phyloP scores from a whole-genome alignment of 2,113 vertebrate species.

The Caranx ignobilis region DNA sequence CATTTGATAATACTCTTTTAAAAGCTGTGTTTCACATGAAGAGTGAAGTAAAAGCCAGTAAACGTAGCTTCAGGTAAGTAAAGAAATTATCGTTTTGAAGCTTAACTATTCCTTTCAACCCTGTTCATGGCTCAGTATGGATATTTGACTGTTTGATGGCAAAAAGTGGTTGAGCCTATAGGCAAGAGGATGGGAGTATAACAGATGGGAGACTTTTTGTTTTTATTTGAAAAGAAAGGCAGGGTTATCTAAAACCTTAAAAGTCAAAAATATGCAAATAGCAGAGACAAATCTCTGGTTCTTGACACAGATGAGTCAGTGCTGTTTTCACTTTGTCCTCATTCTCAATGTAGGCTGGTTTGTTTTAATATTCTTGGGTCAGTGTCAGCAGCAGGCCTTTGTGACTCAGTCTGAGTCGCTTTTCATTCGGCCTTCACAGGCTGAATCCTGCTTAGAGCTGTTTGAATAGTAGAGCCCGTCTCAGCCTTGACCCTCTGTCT shows the following conservation, averaged over 20 bases:
- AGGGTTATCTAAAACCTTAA: too few species aligned
- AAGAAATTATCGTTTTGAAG: background rate
- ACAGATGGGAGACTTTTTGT: background rate
- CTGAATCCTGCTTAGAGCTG: slow-evolving; percentile 39
- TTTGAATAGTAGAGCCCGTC: slow-evolving; percentile 42
- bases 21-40: background rate
- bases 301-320: slow-evolving; percentile 27
- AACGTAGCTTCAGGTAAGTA: background rate
- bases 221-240: background rate
- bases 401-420: slow-evolving; percentile 61
- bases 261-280: too few species aligned
- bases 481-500: slow-evolving; percentile 18
- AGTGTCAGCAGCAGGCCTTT: slow-evolving; percentile 13
- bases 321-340: slow-evolving; percentile 17
- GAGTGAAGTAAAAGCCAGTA: background rate
- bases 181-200: background rate
- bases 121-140: background rate
- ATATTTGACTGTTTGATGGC: background rate
- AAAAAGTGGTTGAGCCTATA: background rate
- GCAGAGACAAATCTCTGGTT: background rate
- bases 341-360: slow-evolving; percentile 17
- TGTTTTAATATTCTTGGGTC: slow-evolving; percentile 42
- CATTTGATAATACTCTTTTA: background rate
- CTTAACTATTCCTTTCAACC: background rate
- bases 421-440: slow-evolving; percentile 23